Base-by-base conservation (phyloP, 2,113 vertebrate species). In the Melanotaenia duboulayi region DNA sequence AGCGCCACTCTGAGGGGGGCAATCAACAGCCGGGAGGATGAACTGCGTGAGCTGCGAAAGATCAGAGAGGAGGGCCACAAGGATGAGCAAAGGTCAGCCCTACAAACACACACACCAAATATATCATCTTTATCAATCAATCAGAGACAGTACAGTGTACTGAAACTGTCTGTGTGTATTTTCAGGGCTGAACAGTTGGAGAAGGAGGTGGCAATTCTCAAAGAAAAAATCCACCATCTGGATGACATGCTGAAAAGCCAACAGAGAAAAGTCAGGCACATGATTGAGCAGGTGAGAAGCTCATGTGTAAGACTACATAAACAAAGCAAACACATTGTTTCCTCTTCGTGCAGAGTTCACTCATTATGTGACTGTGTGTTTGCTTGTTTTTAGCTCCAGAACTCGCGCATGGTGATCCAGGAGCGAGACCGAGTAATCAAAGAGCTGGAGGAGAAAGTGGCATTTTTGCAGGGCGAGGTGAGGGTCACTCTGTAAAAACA, bases 231-330 rank as follows among this genome's bases (percentile, higher is more conserved):
- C 63, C 96, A 97, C 67, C 97, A 99, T 71, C 89, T 99, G 83
- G 96, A 98, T 0, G 97, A 99, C 90, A 99, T 99, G 97, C 92
- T 98, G 14, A 97, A 97, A 76, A 95, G 97, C 77, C 97, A 99
- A 83, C 97, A 99, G 76, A 94, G 97, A 71, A 99, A 99, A 91
- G 95, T 98, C 32, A 90, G 97, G 52, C 96, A 97, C 78, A 99
- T 99, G 97, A 99, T 98, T 2, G 97, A 97, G 85, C 97, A 99
- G 96, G 97, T 99, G 64, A 85, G 86, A 35, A 24, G 50, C 65
- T 35, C 70, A 55, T 56, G 79, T 17, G 69, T 2, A 35, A 61
- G 62, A 2, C n/a, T 78, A 24, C 8, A 9, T 9, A 37, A 44
- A 28, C 28, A 28, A 4, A 28, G 46, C 52, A 73, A 66, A 75